Conservation (phyloP, 2,797 vertebrate species). For the Taeniopygia guttata region DNA sequence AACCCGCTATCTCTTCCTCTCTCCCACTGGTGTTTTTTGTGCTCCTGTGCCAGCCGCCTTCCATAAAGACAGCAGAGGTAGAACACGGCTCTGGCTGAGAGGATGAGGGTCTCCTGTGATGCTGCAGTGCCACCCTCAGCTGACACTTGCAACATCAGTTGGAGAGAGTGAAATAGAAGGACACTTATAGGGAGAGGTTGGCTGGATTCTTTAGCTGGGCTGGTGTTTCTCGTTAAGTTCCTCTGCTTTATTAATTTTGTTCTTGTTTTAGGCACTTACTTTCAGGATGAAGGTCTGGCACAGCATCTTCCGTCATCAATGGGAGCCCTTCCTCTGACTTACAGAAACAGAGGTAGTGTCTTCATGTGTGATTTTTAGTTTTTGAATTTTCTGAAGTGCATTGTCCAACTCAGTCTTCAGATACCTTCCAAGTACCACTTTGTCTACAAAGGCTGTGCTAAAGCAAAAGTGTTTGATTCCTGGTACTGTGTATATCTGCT, state of each 20-base stretch:
- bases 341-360: neutral
- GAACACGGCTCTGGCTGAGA: neutral
- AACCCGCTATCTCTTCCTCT: neutral
- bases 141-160: neutral
- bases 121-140: conserved; percentile 34
- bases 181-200: neutral
- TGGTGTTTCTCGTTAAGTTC: neutral
- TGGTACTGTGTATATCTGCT: neutral
- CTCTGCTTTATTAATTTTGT: neutral
- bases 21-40: neutral
- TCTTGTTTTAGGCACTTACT: neutral
- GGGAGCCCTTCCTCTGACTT: neutral
- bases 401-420: neutral
- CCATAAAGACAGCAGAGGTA: neutral
- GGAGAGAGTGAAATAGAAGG: neutral
- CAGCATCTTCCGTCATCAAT: neutral
- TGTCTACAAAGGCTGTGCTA: neutral
- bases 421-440: neutral
- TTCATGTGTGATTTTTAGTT: neutral
- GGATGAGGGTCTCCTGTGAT: neutral
- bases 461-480: neutral
- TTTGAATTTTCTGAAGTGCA: neutral
- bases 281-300: neutral
- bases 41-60: neutral
- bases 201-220: neutral